phyloP scores from a whole-genome alignment of 2,888 invertebrate genomes.

The Volucella inflata region DNA sequence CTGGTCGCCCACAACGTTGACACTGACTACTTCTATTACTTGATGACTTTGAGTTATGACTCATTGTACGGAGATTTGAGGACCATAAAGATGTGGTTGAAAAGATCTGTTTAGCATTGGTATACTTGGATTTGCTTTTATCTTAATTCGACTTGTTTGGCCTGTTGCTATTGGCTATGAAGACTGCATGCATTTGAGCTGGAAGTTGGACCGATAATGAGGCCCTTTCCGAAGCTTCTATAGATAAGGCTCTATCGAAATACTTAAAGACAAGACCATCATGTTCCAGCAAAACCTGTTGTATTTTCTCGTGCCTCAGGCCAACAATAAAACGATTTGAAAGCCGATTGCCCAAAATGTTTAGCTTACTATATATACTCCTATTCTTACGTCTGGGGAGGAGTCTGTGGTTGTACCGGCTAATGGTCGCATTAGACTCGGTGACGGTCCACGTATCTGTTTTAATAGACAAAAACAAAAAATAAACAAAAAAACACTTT shows the following conservation, averaged over 20 bases:
- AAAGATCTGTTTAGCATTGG: background rate
- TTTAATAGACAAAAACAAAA: no score
- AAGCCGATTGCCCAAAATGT: background rate
- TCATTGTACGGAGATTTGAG: background rate
- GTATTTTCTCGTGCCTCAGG: conserved; percentile 16
- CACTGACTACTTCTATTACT: background rate
- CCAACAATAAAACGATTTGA: conserved; percentile 6
- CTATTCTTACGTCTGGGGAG: background rate
- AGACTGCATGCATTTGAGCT: background rate
- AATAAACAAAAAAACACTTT: no score
- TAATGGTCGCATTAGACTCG: background rate
- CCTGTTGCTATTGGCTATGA: background rate
- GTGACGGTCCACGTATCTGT: background rate
- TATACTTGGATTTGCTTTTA: background rate
- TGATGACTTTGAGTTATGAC: background rate
- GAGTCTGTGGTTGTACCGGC: no score
- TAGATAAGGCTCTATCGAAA: conserved; percentile 13
- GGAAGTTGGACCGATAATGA: conserved; percentile 10
- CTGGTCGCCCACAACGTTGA: background rate
- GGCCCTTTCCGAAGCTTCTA: background rate
- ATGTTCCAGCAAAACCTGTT: background rate
- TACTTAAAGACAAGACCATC: conserved; percentile 1
- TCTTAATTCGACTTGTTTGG: background rate
- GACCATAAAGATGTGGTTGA: background rate
- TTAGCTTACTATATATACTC: background rate